Percentiles rank a stretch among this genome's conserved stretches.
phyloP scores from a whole-genome alignment of 1,140 invertebrate genomes.

The Drosophila ananassae region DNA sequence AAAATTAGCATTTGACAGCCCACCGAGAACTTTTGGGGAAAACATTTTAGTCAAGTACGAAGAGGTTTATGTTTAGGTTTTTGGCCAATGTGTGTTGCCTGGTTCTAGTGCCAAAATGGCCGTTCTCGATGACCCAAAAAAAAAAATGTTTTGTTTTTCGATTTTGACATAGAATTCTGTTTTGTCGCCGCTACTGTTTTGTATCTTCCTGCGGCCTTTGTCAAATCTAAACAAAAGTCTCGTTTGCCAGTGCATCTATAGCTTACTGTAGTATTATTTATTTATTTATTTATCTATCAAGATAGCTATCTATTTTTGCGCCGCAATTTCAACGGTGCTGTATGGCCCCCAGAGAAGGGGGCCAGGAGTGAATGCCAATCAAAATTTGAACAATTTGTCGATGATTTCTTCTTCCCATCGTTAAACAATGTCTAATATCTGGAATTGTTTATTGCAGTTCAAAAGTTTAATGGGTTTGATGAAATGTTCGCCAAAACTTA shows the following conservation, averaged over 20 bases:
- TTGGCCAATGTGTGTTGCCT: conserved; percentile 31
- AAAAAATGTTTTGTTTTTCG: conserved; percentile 38
- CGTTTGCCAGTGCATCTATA: conserved; percentile 22
- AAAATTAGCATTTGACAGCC: conserved; percentile 51
- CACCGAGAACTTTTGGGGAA: conserved; percentile 12
- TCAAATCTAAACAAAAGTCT: conserved; percentile 45
- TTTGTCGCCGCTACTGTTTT: conserved; percentile 33
- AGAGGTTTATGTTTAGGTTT: conserved; percentile 27
- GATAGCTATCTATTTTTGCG: conserved; percentile 43
- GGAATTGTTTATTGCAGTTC: conserved; percentile 37
- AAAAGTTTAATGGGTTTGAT: conserved; percentile 37
- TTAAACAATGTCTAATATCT: conserved; percentile 29
- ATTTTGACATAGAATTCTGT: conserved; percentile 35
- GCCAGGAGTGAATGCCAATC: conserved; percentile 25
- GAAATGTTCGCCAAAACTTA: conserved; percentile 20
- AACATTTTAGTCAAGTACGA: conserved; percentile 25
- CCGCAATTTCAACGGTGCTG: conserved; percentile 26
- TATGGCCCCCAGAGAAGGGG: neutral
- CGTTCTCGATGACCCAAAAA: conserved; percentile 39
- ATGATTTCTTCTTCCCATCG: conserved; percentile 17
- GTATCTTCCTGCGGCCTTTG: conserved; percentile 54
- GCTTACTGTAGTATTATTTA: conserved; percentile 48
- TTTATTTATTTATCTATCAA: conserved; percentile 48
- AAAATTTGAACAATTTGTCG: conserved; percentile 33
- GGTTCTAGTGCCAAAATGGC: conserved; percentile 21